Percentiles rank a stretch among this genome's conserved stretches.
These are phyloP conservation scores for Crenichthys baileyi DNA, from an alignment of 2,797 vertebrate genomes.

Conservation along the genomic window DNA sequence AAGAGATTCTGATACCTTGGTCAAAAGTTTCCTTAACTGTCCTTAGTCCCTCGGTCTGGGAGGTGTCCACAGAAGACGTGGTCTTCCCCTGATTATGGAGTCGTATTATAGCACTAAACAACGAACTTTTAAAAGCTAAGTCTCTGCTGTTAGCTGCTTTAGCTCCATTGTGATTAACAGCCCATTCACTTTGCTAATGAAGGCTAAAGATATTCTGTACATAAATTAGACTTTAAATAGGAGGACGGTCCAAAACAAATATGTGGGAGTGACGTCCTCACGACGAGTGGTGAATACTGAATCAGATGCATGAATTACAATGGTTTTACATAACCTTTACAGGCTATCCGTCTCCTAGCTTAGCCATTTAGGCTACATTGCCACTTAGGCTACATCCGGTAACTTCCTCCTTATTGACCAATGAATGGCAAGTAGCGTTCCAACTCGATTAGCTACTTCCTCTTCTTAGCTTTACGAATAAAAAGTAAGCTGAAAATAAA, in stretches of 20 bases:
- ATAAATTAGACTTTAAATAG: not conserved
- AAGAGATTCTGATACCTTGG: not conserved
- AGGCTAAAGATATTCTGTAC: not conserved
- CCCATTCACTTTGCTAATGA: not conserved
- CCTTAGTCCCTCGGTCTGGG: not conserved
- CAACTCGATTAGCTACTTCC: not conserved
- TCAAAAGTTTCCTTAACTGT: not conserved
- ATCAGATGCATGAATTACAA: not conserved
- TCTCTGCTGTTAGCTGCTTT: not conserved
- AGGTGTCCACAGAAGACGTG: not conserved
- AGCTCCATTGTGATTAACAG: not conserved
- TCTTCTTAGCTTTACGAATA: not conserved
- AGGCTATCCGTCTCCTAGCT: not conserved
- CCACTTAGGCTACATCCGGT: not conserved
- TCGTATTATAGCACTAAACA: not conserved
- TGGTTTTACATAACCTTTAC: not conserved
- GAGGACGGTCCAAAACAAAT: not conserved
- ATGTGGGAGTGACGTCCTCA: not conserved
- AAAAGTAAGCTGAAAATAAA: not conserved
- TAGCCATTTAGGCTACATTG: not conserved
- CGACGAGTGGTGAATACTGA: not conserved
- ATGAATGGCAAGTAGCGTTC: not conserved
- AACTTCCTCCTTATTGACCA: not conserved
- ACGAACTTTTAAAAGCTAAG: not conserved
- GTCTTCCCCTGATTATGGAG: not conserved